A percentile compares a stretch with the other conserved stretches of the same genome.
phyloP scores from a whole-genome alignment of 2,113 vertebrate species.

The Chroicocephalus ridibundus region DNA sequence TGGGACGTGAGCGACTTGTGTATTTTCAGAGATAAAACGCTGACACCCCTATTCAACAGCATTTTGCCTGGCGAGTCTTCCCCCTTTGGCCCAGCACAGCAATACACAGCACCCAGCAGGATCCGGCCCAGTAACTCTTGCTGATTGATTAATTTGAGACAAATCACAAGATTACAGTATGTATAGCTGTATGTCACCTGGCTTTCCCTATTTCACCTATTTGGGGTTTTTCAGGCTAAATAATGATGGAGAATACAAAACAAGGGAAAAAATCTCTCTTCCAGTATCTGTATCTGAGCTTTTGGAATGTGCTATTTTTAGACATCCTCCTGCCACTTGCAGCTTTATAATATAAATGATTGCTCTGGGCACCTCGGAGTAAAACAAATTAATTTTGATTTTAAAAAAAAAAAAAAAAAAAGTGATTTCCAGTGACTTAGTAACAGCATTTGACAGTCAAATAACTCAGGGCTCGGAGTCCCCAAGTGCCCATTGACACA shows the following conservation, averaged over 20 bases:
- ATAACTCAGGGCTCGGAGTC: background rate
- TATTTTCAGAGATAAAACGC: background rate
- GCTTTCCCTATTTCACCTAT: background rate
- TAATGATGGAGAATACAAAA: background rate
- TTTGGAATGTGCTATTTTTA: slow-evolving; percentile 28
- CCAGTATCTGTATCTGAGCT: background rate
- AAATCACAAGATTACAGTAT: background rate
- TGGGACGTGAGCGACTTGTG: fast-evolving
- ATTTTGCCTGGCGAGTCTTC: background rate
- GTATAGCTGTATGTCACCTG: fast-evolving
- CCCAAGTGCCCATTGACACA: slow-evolving; percentile 53
- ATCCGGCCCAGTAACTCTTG: background rate
- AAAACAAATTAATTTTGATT: slow-evolving; percentile 36
- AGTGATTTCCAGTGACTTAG: slow-evolving; percentile 3
- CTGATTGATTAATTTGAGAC: background rate
- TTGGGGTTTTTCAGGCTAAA: background rate
- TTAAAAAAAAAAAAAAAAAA: background rate
- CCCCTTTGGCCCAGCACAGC: background rate
- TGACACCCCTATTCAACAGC: background rate
- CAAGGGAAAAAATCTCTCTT: background rate
- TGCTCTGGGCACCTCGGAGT: slow-evolving; percentile 3
- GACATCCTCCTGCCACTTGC: slow-evolving; percentile 12
- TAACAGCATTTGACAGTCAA: slow-evolving; percentile 38
- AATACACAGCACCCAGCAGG: background rate
- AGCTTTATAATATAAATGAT: slow-evolving; percentile 25